Percentiles rank a stretch among this genome's conserved stretches.
phyloP scores from a whole-genome alignment of 2,797 vertebrate genomes.

The Limosa lapponica region DNA sequence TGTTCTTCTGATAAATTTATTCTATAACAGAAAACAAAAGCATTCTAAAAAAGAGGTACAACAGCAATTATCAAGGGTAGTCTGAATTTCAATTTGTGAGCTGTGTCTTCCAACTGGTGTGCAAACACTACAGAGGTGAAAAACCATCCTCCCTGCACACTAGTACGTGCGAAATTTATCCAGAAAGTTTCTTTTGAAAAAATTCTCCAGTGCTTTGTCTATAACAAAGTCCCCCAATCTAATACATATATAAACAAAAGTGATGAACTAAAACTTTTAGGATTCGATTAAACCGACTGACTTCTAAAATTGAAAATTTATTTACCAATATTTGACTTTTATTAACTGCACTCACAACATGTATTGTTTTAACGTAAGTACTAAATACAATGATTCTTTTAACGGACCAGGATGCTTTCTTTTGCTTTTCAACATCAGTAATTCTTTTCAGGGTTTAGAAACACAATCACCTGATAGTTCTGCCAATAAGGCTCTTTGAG shows the following conservation, averaged over 20 bases:
- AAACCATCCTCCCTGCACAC: background rate
- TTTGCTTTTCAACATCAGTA: slow-evolving; percentile 8
- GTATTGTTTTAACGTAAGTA: background rate
- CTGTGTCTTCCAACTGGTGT: background rate
- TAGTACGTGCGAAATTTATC: background rate
- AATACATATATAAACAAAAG: background rate
- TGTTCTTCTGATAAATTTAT: slow-evolving; percentile 78
- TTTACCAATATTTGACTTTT: background rate
- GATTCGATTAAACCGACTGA: background rate
- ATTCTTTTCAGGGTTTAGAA: background rate
- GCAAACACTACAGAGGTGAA: background rate
- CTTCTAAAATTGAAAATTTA: background rate
- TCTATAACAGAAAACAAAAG: slow-evolving; percentile 74
- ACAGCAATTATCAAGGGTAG: background rate
- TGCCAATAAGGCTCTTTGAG: background rate
- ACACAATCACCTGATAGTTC: background rate
- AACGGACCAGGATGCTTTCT: background rate
- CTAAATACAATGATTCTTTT: background rate
- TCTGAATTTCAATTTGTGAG: background rate
- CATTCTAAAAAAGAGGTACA: background rate
- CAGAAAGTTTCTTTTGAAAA: background rate
- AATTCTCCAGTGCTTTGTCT: background rate
- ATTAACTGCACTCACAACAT: background rate
- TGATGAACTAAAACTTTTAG: background rate
- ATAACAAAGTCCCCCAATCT: background rate